These are phyloP conservation scores for Rissa tridactyla DNA, from an alignment of 2,113 vertebrate species.

Conservation along the genomic window DNA sequence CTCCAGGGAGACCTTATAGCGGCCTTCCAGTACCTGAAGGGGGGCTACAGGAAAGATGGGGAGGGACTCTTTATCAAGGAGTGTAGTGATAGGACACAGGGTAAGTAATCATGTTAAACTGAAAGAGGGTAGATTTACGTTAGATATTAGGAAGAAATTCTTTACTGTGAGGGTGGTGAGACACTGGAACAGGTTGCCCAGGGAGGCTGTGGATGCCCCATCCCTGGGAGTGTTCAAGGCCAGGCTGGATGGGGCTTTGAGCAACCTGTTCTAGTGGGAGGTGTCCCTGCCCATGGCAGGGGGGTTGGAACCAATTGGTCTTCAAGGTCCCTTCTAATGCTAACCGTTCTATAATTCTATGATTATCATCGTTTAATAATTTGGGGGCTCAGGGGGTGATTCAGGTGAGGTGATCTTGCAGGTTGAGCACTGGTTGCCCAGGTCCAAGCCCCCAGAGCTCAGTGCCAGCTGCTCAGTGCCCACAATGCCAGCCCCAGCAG, in stretches of 20 bases:
- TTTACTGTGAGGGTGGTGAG: background rate
- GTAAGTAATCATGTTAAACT: background rate
- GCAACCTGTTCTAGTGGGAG: too few species aligned
- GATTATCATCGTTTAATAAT: background rate
- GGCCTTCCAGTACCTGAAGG: background rate
- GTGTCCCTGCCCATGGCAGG: background rate
- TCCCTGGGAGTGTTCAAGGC: background rate
- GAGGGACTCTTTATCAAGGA: background rate
- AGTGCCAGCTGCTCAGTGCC: background rate
- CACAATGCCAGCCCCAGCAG: background rate
- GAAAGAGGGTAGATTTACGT: background rate
- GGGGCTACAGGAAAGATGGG: background rate
- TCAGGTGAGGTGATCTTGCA: background rate
- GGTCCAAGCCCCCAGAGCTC: background rate
- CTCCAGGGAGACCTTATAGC: background rate
- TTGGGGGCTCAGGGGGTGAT: background rate
- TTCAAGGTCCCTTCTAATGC: background rate
- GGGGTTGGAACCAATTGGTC: background rate
- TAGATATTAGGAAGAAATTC: background rate
- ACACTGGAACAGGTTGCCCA: background rate
- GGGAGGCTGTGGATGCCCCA: background rate
- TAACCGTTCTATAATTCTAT: background rate
- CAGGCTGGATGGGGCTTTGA: background rate
- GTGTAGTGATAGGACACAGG: background rate
- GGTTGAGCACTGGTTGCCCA: background rate